phyloP scores from a whole-genome alignment of 2,797 vertebrate species.

The Erpetoichthys calabaricus region DNA sequence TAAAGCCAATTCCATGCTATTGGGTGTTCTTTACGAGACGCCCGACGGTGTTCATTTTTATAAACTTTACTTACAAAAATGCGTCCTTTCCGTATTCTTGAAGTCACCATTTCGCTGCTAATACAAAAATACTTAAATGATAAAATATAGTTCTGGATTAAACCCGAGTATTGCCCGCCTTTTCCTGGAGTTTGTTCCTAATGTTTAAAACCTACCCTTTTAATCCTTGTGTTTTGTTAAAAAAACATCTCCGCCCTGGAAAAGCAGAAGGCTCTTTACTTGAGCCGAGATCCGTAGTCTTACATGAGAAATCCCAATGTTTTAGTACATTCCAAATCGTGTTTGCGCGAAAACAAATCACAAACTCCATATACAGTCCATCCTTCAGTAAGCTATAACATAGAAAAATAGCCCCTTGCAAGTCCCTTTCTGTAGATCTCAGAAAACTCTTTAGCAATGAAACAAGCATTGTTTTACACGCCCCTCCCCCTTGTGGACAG shows the following conservation, averaged over 20 bases:
- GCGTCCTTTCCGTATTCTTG: too few relatives aligned
- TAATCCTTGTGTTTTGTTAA: conserved; percentile 23
- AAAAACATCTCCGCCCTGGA: conserved; percentile 30
- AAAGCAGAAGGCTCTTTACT: conserved; percentile 46
- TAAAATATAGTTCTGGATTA: conserved; percentile 4
- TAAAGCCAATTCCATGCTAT: too few relatives aligned
- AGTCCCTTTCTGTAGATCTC: conserved; percentile 42
- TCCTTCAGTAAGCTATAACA: conserved; percentile 61
- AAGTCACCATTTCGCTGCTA: too few relatives aligned
- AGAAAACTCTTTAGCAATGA: conserved; percentile 67
- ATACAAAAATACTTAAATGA: too few relatives aligned
- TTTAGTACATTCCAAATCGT: conserved; percentile 52
- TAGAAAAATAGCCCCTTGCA: conserved; percentile 41
- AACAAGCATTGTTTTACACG: conserved; percentile 76
- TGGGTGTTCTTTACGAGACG: too few relatives aligned
- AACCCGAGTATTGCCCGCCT: conserved; percentile 30
- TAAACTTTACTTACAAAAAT: too few relatives aligned
- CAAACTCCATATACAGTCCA: conserved; percentile 68
- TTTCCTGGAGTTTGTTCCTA: conserved; percentile 22
- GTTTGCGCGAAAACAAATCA: conserved; percentile 44
- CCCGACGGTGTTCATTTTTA: too few relatives aligned
- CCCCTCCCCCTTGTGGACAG: conserved; percentile 45
- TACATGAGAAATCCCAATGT: conserved; percentile 38
- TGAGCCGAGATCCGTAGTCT: conserved; percentile 38
- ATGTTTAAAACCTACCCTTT: conserved; percentile 1